Base-by-base conservation (phyloP, 1,140 invertebrate genomes). In the Diploscapter pachys region DNA sequence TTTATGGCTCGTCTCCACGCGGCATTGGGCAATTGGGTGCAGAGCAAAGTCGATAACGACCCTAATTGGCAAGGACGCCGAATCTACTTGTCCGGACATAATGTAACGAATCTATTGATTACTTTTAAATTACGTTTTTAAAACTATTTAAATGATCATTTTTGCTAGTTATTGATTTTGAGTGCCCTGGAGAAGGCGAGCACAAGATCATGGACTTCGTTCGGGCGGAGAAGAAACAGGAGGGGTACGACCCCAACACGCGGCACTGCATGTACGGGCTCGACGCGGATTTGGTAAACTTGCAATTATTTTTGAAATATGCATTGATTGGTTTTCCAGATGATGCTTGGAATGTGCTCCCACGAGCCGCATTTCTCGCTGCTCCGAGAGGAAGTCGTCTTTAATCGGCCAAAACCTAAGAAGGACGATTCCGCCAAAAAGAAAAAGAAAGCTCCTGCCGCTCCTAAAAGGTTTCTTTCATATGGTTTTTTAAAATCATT, bases 171-270 rank as follows among this genome's bases (percentile, higher is more conserved):
- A 31, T 5, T 8, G 71, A 52, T 49, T 70, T 73, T 3, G 48
- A 76, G 74, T 54, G 56, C 4, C 95, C 95, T 9, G 95, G 95
- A 13, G 95, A 98, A 88, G 95, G 95, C 50, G 95, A 98, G 87
- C 95, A 98, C 84, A 98, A 98, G 88, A 97, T 98, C 80, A 98
- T 98, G 95, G 95, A 98, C 87, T 98, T 91, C 86, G 96, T 98
- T 79, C 89, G 96, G 13, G 82, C 95, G 97, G 88, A 90, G 95
- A 89, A 91, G 91, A 91, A 92, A 31, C 92, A 94, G 87, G 93
- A 93, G 2, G 91, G 94, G 87, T 94, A 98, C 87, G 93, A 99
- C 87, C 93, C 96, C 0, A 98, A 99, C 86, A 98, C 95, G 0
- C 91, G 93, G 50, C 96, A 99, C 87, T 94, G 95, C 78, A 87